Base-by-base conservation (phyloP, 2,888 invertebrate genomes). In the Lordiphosa fenestrarum region DNA sequence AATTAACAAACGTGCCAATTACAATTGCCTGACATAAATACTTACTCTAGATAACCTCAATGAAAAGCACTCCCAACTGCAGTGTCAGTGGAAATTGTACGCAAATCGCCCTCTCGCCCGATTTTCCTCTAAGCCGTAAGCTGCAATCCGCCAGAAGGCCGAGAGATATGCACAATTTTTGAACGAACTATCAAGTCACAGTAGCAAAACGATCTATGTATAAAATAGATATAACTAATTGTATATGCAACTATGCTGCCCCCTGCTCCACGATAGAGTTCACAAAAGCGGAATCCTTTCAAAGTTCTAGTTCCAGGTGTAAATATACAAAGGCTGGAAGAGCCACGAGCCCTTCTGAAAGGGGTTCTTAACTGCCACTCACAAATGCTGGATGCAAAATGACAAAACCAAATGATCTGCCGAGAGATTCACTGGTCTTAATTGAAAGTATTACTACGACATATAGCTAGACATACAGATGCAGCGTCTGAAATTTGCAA, bases 1-100 rank as follows among this genome's bases (percentile, higher is more conserved):
- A 58, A 72, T 70, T 76, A 80, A 74, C 56, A 55, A 64, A 80
- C 60, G 74, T 74, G 74, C 81, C 81, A 74, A 74, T 76, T 56
- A 69, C 46, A 64, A 76, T 76, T 80, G 70, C 76, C 81, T 76
- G 69, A 78, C 41, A 40, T 54, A 40, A 48, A 39, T 39, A 15
- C 39, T 10, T 6, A 39, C 15, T 21, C n/a, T 21, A 40, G 21
- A 9, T 30, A 40, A 21, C n/a, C 21, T 39, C 4, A 39, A 19
- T 19, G 19, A 19, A 19, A 7, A 39, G 9, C 4, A 39, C 19
- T 15, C 21, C 4, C 2, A 6, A 10, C 15, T 10, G 15, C 15
- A 10, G 4, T 39, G 4, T 9, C 12, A 39, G 15, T 38, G 38
- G 15, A 38, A 38, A 38, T 15, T 15, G 38, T 15, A 38, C 3